Conservation (phyloP, 2,888 invertebrate genomes). For the Pyrrhosoma nymphula region DNA sequence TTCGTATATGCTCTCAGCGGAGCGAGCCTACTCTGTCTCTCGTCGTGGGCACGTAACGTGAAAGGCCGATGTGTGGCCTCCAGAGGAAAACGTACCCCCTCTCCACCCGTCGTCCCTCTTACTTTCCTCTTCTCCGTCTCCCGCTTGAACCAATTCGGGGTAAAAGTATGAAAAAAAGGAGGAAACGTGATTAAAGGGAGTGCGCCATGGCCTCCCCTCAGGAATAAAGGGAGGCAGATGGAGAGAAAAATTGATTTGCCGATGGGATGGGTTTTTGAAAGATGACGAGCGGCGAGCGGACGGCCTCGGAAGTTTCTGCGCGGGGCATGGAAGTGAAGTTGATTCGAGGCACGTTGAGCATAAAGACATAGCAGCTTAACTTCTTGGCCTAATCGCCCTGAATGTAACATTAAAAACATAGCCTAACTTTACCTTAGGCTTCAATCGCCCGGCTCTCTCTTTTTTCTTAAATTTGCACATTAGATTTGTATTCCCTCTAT, state of each 20-base stretch:
- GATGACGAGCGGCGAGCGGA: background rate
- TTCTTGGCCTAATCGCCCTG: no score
- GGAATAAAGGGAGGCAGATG: background rate
- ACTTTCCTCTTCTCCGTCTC: slow-evolving; percentile 12
- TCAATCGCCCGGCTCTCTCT: no score
- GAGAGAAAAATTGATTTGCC: slow-evolving; percentile 9
- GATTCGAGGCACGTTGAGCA: background rate
- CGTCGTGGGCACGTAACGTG: background rate
- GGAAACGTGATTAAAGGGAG: slow-evolving; percentile 50
- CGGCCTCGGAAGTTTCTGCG: background rate
- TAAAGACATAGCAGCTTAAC: no score
- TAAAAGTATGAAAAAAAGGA: background rate
- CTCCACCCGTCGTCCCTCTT: background rate
- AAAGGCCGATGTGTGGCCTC: background rate
- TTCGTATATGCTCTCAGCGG: background rate
- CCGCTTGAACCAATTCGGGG: slow-evolving; percentile 7
- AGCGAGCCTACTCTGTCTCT: background rate
- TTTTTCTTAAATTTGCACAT: no score
- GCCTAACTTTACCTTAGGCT: no score
- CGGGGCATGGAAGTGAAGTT: background rate
- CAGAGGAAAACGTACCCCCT: background rate
- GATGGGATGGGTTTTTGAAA: background rate
- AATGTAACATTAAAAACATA: no score
- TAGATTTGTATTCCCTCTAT: no score
- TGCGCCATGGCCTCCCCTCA: background rate